Conservation (phyloP, 2,797 vertebrate species). For the Merluccius polli region DNA sequence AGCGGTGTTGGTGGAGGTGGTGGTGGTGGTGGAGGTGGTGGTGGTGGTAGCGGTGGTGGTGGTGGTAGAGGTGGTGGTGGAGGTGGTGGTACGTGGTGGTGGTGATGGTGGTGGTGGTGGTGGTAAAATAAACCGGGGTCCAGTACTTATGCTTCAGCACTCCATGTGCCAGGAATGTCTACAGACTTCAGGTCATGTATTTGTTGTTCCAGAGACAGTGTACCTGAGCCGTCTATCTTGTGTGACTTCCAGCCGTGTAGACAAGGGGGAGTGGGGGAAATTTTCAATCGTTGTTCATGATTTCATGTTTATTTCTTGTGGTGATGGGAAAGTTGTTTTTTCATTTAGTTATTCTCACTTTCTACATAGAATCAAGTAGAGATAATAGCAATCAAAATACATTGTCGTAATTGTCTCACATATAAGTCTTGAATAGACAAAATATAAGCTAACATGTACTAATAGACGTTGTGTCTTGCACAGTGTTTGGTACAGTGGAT, state of each 20-base stretch:
- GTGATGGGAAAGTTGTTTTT: constrained; percentile 7
- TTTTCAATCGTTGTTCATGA: background rate
- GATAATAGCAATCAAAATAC: background rate
- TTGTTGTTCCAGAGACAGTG: constrained; percentile 11
- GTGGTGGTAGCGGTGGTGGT: too few relatives aligned
- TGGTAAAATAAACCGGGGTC: background rate
- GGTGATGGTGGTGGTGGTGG: background rate
- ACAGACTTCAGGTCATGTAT: constrained; percentile 32
- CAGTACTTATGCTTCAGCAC: constrained; percentile 31
- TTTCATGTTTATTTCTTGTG: constrained; percentile 7
- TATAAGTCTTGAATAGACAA: background rate
- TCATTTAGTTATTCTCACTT: background rate
- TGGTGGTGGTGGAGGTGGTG: too few relatives aligned
- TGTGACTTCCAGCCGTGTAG: background rate
- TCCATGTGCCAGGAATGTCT: constrained; percentile 37
- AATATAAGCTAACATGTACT: background rate
- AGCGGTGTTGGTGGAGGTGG: too few relatives aligned
- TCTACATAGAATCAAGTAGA: background rate
- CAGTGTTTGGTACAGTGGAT: background rate
- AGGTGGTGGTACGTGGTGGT: constrained; percentile 7
- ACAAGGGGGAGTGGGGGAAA: background rate
- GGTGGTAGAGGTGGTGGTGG: too few relatives aligned
- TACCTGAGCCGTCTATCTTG: background rate
- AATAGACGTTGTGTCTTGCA: background rate
- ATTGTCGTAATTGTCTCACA: too few relatives aligned